A percentile compares a stretch with the other conserved stretches of the same genome.
Conservation (phyloP, 2,888 invertebrate genomes). For the Chelonus formosanus region DNA sequence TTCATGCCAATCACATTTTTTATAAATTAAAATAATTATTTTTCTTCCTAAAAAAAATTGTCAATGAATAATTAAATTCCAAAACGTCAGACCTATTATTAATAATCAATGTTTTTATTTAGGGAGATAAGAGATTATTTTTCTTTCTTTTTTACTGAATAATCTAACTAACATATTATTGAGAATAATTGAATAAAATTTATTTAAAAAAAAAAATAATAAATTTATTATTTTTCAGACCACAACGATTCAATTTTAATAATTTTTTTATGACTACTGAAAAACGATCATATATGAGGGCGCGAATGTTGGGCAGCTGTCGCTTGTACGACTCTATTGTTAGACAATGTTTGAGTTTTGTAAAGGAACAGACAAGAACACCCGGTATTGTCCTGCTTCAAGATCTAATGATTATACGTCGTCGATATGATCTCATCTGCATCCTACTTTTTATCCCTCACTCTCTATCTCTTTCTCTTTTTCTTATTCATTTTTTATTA, state of each 20-base stretch:
- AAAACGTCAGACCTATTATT: too few relatives aligned
- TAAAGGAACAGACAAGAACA: constrained; percentile 58
- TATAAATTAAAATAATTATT: too few relatives aligned
- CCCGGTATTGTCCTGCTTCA: constrained; percentile 60
- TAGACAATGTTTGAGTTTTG: constrained; percentile 62
- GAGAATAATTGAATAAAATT: too few relatives aligned
- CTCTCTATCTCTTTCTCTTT: constrained; percentile 31
- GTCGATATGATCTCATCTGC: constrained; percentile 64
- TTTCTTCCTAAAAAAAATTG: too few relatives aligned
- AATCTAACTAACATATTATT: too few relatives aligned
- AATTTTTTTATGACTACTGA: constrained; percentile 31
- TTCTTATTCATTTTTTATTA: constrained; percentile 11
- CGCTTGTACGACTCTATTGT: constrained; percentile 61
- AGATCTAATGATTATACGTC: constrained; percentile 62
- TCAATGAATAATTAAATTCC: too few relatives aligned
- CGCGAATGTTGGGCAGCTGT: constrained; percentile 62
- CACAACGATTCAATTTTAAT: constrained; percentile 12
- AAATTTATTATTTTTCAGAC: too few relatives aligned
- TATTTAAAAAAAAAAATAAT: too few relatives aligned
- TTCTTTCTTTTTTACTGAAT: too few relatives aligned
- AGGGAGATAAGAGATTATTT: too few relatives aligned
- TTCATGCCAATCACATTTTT: too few relatives aligned
- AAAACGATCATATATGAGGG: constrained; percentile 46
- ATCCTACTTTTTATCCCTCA: constrained; percentile 48
- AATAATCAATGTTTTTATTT: too few relatives aligned